Evolutionary conservation across 2,888 invertebrate species (phyloP).

Genomic region (Lochmaea crataegi): DNA sequence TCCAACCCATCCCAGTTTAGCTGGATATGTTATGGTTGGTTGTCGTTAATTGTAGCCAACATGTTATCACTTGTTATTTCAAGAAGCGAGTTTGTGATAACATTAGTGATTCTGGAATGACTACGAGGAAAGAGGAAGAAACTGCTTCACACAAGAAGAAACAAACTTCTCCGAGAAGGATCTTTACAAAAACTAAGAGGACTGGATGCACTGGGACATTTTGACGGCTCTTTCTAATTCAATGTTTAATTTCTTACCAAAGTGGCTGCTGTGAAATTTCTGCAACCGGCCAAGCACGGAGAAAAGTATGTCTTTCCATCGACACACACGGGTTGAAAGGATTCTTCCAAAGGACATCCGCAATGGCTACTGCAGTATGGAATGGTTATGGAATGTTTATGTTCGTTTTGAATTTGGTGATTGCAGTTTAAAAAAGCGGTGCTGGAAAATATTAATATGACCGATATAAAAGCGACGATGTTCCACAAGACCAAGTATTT

Average conservation of each 20-base stretch:
- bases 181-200: too few species aligned
- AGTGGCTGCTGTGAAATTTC: slow-evolving; percentile 58
- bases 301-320: slow-evolving; percentile 74
- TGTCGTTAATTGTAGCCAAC: too few species aligned
- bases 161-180: too few species aligned
- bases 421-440: slow-evolving; percentile 56
- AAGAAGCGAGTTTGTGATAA: too few species aligned
- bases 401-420: slow-evolving; percentile 60
- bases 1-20: too few species aligned
- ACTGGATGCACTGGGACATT: not conserved
- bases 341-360: slow-evolving; percentile 65
- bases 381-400: slow-evolving; percentile 62
- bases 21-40: too few species aligned
- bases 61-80: too few species aligned
- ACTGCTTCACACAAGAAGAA: too few species aligned
- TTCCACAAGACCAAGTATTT: slow-evolving; percentile 68
- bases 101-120: too few species aligned
- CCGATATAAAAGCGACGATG: slow-evolving; percentile 56
- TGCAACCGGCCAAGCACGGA: slow-evolving; percentile 81
- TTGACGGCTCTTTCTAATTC: not conserved
- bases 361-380: slow-evolving; percentile 70
- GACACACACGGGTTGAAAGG: slow-evolving; percentile 75
- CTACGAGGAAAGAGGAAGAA: too few species aligned
- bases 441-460: slow-evolving; percentile 63
- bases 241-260: slow-evolving; percentile 62